Percentiles rank a stretch among this genome's conserved stretches.
Conservation (phyloP, 2,113 vertebrate genomes). For the Craseonycteris thonglongyai region DNA sequence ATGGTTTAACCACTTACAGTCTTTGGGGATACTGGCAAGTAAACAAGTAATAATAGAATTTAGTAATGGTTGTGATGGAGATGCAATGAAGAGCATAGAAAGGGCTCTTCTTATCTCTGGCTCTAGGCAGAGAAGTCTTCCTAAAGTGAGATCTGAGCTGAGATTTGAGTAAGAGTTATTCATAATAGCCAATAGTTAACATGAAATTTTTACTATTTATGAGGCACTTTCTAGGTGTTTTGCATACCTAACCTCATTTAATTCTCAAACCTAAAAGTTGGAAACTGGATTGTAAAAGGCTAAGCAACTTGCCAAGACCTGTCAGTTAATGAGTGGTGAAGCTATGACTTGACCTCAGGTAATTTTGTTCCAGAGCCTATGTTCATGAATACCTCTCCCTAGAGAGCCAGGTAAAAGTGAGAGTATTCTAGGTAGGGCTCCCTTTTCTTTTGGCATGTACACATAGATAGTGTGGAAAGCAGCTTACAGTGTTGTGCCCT, state of each 20-base stretch:
- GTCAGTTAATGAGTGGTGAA: neutral
- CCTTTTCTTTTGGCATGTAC: neutral
- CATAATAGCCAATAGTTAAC: neutral
- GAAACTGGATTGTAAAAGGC: neutral
- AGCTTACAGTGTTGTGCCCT: neutral
- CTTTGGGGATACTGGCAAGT: neutral
- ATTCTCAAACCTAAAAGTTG: neutral
- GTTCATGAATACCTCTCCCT: neutral
- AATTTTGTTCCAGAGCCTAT: neutral
- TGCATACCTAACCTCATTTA: neutral
- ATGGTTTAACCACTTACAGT: neutral
- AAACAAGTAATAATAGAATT: neutral
- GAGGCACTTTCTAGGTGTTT: neutral
- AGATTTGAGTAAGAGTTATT: neutral
- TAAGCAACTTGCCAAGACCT: neutral
- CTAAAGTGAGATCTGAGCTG: neutral
- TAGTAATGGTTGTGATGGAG: neutral
- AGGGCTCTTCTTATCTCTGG: neutral
- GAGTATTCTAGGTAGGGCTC: neutral
- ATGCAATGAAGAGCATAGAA: neutral
- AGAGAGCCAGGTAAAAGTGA: neutral
- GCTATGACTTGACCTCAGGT: neutral
- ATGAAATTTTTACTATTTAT: neutral
- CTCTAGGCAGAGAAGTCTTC: neutral
- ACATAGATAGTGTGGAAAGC: neutral